Evolutionary conservation across 2,888 invertebrate genomes (phyloP).

Genomic region (Ochropleura leucogaster): DNA sequence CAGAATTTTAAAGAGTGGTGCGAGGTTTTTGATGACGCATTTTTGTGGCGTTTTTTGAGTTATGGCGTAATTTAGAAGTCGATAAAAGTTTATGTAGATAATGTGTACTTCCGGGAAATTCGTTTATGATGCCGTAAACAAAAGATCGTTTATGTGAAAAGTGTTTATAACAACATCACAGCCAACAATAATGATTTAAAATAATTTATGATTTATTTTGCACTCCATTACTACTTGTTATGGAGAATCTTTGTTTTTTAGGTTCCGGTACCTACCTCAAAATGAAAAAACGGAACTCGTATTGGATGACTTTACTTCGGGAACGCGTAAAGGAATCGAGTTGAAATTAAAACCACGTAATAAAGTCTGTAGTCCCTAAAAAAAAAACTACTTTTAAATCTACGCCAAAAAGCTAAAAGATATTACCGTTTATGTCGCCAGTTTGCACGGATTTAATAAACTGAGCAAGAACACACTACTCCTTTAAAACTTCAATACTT

Average conservation of each 20-base stretch:
- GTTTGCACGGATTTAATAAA: too few species aligned
- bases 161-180: not conserved
- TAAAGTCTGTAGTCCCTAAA: too few species aligned
- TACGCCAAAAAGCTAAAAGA: too few species aligned
- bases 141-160: not conserved
- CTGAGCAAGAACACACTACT: not conserved
- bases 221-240: not conserved
- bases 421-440: too few species aligned
- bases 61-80: constrained; percentile 27
- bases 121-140: not conserved
- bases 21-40: constrained; percentile 36
- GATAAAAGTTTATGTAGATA: constrained; percentile 19
- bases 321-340: too few species aligned
- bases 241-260: too few species aligned
- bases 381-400: too few species aligned
- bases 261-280: too few species aligned
- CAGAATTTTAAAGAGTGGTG: constrained; percentile 44
- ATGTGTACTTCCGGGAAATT: constrained; percentile 9
- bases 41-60: constrained; percentile 36
- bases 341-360: too few species aligned
- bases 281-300: too few species aligned
- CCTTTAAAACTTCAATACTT: not conserved
- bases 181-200: not conserved
- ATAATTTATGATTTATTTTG: not conserved
- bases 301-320: too few species aligned